Conservation (phyloP, 2,113 vertebrate species). For the Alouatta palliata region DNA sequence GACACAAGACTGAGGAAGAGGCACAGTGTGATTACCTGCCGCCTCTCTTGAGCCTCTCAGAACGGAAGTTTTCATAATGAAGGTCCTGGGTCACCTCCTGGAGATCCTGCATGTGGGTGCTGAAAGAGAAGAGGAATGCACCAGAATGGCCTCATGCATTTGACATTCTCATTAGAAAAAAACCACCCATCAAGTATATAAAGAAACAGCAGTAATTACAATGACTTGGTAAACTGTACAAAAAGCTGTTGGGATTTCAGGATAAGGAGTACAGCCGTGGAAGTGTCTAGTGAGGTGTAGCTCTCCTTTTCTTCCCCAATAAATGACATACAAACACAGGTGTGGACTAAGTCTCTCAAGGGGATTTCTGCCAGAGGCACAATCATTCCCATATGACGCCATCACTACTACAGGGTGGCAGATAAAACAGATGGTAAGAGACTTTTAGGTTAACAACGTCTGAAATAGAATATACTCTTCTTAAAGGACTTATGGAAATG, state of each 20-base stretch:
- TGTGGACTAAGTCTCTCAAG: accelerated
- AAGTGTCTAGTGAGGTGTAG: accelerated
- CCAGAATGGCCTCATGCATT: background rate
- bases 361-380: background rate
- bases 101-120: slow-evolving; percentile 99
- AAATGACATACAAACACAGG: background rate
- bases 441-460: background rate
- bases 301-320: background rate
- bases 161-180: background rate
- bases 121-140: slow-evolving; percentile 68
- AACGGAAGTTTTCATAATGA: slow-evolving; percentile 99
- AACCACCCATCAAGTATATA: background rate
- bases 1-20: background rate
- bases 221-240: background rate
- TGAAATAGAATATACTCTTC: background rate
- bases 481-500: background rate
- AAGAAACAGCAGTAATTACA: background rate
- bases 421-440: background rate
- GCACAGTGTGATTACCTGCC: slow-evolving; percentile 88
- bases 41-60: slow-evolving; percentile 96
- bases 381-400: background rate
- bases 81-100: slow-evolving; percentile 99
- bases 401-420: background rate
- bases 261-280: background rate
- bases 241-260: background rate